Evolutionary conservation across 1,140 invertebrate species (phyloP).

Genomic region (Diorhabda carinulata): DNA sequence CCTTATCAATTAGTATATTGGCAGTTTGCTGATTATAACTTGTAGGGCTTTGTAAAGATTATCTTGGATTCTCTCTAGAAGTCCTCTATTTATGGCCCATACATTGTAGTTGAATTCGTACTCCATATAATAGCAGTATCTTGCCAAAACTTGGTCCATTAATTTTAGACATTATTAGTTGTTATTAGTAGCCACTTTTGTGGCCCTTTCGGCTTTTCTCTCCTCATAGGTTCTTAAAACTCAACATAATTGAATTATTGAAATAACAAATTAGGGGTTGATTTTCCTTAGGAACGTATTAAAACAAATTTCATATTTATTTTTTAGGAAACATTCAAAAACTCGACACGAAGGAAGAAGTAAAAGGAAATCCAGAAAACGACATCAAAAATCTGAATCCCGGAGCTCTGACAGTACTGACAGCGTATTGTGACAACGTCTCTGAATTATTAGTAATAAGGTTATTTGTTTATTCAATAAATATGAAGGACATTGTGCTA

Average conservation of each 20-base stretch:
- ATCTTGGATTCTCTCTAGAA: too few species aligned
- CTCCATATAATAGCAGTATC: too few species aligned
- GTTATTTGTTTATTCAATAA: too few species aligned
- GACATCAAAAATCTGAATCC: conserved; percentile 28
- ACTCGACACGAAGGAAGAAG: conserved; percentile 28
- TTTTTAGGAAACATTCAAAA: conserved; percentile 38
- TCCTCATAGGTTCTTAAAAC: background rate
- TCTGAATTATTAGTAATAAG: background rate
- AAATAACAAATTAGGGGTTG: background rate
- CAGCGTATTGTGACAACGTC: background rate
- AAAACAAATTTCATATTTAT: background rate
- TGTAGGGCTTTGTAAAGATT: too few species aligned
- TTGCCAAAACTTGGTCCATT: too few species aligned
- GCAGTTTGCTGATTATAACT: too few species aligned
- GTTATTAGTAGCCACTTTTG: too few species aligned
- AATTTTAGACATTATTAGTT: too few species aligned
- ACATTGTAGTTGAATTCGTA: too few species aligned
- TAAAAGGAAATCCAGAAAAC: conserved; percentile 37
- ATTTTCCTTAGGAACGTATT: background rate
- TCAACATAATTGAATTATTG: background rate
- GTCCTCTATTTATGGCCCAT: too few species aligned
- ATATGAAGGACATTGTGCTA: too few species aligned
- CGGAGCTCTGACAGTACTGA: conserved; percentile 19
- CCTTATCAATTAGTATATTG: too few species aligned
- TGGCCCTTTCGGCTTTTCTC: background rate